Conservation (phyloP, 2,888 invertebrate species). For the Craniophora ligustri region DNA sequence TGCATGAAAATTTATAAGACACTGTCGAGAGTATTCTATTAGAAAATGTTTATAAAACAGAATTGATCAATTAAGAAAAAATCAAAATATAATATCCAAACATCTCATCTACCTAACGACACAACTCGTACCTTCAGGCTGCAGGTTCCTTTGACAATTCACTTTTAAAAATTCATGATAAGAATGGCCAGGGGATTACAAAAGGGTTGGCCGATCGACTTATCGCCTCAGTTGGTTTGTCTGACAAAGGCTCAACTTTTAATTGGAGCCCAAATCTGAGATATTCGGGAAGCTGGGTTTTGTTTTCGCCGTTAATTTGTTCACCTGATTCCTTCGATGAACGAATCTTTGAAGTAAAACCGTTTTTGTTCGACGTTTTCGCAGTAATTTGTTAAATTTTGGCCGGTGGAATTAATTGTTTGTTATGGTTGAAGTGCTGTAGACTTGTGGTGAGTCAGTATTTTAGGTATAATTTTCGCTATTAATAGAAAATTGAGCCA, state of each 20-base stretch:
- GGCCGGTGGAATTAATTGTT: conserved; percentile 9
- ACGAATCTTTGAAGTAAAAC: conserved; percentile 42
- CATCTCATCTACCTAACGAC: background rate
- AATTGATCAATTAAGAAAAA: background rate
- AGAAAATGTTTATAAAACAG: too few species aligned
- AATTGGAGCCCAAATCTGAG: conserved; percentile 67
- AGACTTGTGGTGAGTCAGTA: background rate
- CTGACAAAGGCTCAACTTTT: conserved; percentile 66
- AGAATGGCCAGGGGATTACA: conserved; percentile 22
- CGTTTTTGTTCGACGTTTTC: conserved; percentile 43
- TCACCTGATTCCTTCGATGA: conserved; percentile 59
- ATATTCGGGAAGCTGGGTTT: conserved; percentile 55
- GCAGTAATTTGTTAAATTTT: conserved; percentile 30
- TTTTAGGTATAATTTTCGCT: too few species aligned
- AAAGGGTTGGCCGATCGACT: conserved; percentile 50
- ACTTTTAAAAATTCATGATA: conserved; percentile 27
- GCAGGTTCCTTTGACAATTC: conserved; percentile 26
- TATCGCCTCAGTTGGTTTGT: conserved; percentile 59
- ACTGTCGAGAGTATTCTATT: too few species aligned
- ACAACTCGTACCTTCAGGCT: conserved; percentile 13
- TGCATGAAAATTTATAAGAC: too few species aligned
- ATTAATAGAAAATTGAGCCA: too few species aligned
- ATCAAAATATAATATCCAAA: conserved; percentile 2
- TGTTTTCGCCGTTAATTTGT: conserved; percentile 64
- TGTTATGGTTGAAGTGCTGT: background rate